Conservation (phyloP, 2,888 invertebrate species). For the Lasioglossum zephyrum region DNA sequence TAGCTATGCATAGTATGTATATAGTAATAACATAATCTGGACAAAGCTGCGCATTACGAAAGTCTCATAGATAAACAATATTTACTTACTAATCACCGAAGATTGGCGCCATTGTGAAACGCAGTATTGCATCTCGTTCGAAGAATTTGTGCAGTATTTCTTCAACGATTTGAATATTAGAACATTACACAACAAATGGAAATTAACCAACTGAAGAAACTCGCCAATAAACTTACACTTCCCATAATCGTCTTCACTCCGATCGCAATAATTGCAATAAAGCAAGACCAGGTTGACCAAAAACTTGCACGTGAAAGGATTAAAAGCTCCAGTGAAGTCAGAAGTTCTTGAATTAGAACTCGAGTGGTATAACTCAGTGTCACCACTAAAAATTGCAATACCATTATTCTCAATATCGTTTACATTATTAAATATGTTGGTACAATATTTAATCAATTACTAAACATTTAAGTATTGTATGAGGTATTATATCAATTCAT, state of each 20-base stretch:
- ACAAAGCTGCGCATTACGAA: not conserved
- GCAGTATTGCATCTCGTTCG: not conserved
- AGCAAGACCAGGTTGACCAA: no score
- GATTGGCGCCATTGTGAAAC: constrained; percentile 28
- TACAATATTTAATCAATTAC: no score
- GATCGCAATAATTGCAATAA: not conserved
- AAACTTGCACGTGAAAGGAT: not conserved
- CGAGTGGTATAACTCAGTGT: no score
- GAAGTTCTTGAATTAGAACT: not conserved
- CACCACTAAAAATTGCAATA: no score
- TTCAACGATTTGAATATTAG: not conserved
- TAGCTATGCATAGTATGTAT: not conserved
- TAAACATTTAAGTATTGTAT: no score
- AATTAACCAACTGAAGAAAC: not conserved
- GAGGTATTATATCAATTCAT: no score
- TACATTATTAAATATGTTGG: no score
- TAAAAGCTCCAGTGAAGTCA: not conserved
- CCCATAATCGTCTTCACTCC: fast-evolving
- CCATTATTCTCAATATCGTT: no score
- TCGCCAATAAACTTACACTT: not conserved
- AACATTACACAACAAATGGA: not conserved
- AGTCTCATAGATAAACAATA: not conserved
- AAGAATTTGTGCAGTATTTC: not conserved
- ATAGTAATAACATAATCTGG: not conserved
- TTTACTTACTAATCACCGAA: not conserved